phyloP scores from a whole-genome alignment of 1,140 invertebrate genomes.

The Pseudomyrmex pallidus region DNA sequence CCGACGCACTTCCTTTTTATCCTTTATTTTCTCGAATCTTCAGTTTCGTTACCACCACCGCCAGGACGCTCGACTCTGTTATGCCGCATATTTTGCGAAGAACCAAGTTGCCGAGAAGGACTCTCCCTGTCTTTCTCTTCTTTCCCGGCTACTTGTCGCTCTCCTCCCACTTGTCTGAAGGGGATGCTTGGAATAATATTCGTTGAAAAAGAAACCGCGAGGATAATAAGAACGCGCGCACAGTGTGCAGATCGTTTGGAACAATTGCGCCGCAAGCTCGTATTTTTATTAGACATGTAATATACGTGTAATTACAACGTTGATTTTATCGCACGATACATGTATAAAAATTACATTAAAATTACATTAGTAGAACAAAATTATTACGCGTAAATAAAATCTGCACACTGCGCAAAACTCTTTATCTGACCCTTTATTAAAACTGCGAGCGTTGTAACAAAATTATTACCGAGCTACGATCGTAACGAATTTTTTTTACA shows the following conservation, averaged over 20 bases:
- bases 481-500: background rate
- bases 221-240: background rate
- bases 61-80: background rate
- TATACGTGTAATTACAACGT: too few relatives aligned
- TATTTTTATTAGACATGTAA: too few relatives aligned
- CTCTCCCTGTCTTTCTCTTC: background rate
- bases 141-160: background rate
- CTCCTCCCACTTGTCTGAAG: background rate
- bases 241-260: background rate
- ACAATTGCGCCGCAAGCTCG: background rate
- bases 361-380: too few relatives aligned
- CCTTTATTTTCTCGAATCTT: constrained; percentile 31
- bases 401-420: too few relatives aligned
- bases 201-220: constrained; percentile 37
- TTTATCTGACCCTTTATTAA: too few relatives aligned
- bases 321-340: constrained; percentile 3
- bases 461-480: too few relatives aligned
- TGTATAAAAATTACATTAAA: background rate
- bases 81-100: constrained; percentile 26
- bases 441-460: too few relatives aligned
- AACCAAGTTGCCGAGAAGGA: background rate
- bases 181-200: constrained; percentile 29
- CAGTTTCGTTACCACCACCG: background rate
- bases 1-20: constrained; percentile 6
- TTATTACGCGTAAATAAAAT: too few relatives aligned